phyloP scores from a whole-genome alignment of 2,797 vertebrate genomes.

The Coregonus suidteri region DNA sequence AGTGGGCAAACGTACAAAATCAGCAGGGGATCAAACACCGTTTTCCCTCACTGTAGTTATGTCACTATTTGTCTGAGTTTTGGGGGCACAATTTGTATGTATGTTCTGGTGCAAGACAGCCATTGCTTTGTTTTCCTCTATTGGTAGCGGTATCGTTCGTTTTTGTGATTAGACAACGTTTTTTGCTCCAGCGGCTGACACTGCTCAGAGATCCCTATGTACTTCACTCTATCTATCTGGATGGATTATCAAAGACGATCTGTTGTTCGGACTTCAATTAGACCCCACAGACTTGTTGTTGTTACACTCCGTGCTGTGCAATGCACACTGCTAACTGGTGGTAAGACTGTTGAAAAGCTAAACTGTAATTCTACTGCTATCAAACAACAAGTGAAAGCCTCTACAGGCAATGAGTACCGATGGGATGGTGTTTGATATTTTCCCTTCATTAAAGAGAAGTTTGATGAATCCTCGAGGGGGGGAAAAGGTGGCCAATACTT shows the following conservation, averaged over 20 bases:
- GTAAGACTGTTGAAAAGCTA: slow-evolving; percentile 24
- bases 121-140: slow-evolving; percentile 49
- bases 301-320: slow-evolving; percentile 23
- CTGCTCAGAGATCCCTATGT: slow-evolving; percentile 6
- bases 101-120: slow-evolving; percentile 42
- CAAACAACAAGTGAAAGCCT: slow-evolving; percentile 15
- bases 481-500: background rate
- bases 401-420: slow-evolving; percentile 3
- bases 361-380: slow-evolving; percentile 20
- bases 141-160: slow-evolving; percentile 44
- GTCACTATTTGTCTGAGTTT: slow-evolving; percentile 28
- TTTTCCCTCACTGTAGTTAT: slow-evolving; percentile 1
- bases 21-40: too few relatives aligned
- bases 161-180: slow-evolving; percentile 51
- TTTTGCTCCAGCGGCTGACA: slow-evolving; percentile 46
- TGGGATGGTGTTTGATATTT: slow-evolving; percentile 9
- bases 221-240: slow-evolving; percentile 35
- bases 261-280: slow-evolving; percentile 47
- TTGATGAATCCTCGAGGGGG: too few relatives aligned
- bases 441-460: slow-evolving; percentile 4
- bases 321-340: slow-evolving; percentile 20
- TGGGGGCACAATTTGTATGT: slow-evolving; percentile 42
- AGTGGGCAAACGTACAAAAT: too few relatives aligned
- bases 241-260: slow-evolving; percentile 52
- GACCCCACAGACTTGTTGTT: slow-evolving; percentile 9